Percentiles rank a stretch among this genome's conserved stretches.
Conservation (phyloP, 2,888 invertebrate species). For the Thecocarcelia acutangulata region DNA sequence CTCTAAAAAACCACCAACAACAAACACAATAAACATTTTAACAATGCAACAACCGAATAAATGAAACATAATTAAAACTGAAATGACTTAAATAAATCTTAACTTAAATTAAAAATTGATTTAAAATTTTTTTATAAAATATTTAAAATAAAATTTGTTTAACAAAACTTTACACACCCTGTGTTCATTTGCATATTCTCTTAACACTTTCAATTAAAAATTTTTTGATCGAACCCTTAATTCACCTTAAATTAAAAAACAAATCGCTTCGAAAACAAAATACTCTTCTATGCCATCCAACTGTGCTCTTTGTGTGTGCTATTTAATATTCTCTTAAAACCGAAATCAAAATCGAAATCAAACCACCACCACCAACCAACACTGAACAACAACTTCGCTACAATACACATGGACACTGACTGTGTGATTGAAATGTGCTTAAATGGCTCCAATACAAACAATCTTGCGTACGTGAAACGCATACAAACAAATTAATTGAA, state of each 20-base stretch:
- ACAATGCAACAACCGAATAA: constrained; percentile 41
- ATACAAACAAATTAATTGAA: constrained; percentile 30
- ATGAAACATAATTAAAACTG: constrained; percentile 21
- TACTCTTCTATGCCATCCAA: constrained; percentile 38
- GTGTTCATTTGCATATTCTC: constrained; percentile 41
- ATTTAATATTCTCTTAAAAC: constrained; percentile 51
- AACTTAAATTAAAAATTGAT: constrained; percentile 6
- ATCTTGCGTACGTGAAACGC: constrained; percentile 44
- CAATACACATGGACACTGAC: constrained; percentile 41
- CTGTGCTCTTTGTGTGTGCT: constrained; percentile 19
- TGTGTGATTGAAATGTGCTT: constrained; percentile 48
- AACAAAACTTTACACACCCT: constrained; percentile 45
- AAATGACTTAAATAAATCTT: constrained; percentile 15
- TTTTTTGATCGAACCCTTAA: constrained; percentile 46
- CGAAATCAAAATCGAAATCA: constrained; percentile 32
- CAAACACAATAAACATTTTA: constrained; percentile 65
- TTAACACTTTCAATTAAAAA: constrained; percentile 22
- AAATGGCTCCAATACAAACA: constrained; percentile 28
- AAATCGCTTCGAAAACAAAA: constrained; percentile 9
- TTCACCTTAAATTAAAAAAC: constrained; percentile 20
- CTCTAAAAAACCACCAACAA: constrained; percentile 66
- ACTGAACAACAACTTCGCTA: constrained; percentile 5
- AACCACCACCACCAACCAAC: constrained; percentile 44
- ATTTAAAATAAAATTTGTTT: neutral
- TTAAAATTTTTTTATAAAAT: constrained; percentile 1